A percentile compares a stretch with the other conserved stretches of the same genome.
phyloP scores from a whole-genome alignment of 2,888 invertebrate species.

The Pammene fasciana region DNA sequence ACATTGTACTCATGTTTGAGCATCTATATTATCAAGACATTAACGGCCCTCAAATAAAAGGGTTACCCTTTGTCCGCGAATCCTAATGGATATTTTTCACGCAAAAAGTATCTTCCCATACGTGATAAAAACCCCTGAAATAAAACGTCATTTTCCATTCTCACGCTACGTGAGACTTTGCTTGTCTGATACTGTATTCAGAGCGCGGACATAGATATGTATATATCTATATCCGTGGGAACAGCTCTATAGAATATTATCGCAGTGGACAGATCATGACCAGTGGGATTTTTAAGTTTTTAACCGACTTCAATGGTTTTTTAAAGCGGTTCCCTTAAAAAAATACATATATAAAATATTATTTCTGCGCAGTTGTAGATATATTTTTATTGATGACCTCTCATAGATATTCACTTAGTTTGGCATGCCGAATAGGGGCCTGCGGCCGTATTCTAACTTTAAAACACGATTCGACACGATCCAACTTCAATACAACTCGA shows the following conservation, averaged over 20 bases:
- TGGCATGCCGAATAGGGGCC: too few species aligned
- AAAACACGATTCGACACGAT: too few species aligned
- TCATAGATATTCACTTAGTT: too few species aligned
- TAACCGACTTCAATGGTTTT: too few species aligned
- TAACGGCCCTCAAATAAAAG: constrained; percentile 11
- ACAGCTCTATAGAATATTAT: not conserved
- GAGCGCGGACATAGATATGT: constrained; percentile 48
- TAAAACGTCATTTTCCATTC: constrained; percentile 60
- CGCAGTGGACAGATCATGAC: constrained; percentile 25
- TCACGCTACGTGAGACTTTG: constrained; percentile 54
- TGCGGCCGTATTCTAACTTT: too few species aligned
- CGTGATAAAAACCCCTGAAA: constrained; percentile 54
- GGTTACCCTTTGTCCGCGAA: constrained; percentile 12
- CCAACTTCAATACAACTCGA: too few species aligned
- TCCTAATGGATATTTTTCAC: constrained; percentile 42
- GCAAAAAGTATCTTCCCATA: constrained; percentile 46
- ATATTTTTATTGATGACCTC: too few species aligned
- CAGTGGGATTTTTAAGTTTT: not conserved
- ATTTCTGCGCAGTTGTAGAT: too few species aligned
- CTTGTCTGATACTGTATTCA: constrained; percentile 57
- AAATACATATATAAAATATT: too few species aligned
- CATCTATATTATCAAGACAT: not conserved
- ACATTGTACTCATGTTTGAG: constrained; percentile 1
- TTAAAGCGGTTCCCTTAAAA: too few species aligned
- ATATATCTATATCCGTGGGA: constrained; percentile 48